Evolutionary conservation across 2,113 vertebrate species (phyloP), one percentile per base, ranked within the genome.

Genomic region (Limnothrissa miodon): DNA sequence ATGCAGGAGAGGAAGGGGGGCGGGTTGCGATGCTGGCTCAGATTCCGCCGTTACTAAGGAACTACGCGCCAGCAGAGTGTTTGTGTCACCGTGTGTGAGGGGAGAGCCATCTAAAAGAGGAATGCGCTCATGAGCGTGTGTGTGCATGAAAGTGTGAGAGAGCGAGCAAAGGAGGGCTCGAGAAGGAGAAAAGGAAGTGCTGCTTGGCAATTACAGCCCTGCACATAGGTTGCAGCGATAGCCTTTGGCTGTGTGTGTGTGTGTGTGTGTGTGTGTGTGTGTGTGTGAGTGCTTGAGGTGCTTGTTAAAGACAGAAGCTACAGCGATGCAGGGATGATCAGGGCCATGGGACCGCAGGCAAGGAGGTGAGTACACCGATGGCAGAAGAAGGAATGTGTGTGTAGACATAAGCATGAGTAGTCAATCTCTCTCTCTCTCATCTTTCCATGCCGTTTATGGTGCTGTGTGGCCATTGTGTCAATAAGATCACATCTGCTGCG

Each of bases 21-120:
- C n/a, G 85, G 78, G 83, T 80, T 78, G 78, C 85, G 89, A 90
- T 88, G 88, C 90, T 92, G 87, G 89, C 85, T 88, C 80, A 11
- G 80, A 84, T 88, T 90, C 90, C 87, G 66, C 91, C 84, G 93
- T 95, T 94, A 92, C 94, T 90, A 94, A 88, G 93, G 91, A 89
- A 82, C 90, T 74, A 84, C 85, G 81, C 85, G 86, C 85, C 84
- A 87, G 84, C 80, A 45, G 84, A 33, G 83, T 79, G 80, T 80
- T 83, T 15, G 78, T 80, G 85, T 80, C 82, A 80, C 85, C 78
- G 45, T 48, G 66, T 74, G 45, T 83, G 66, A 74, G 66, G 29
- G 33, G 66, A 29, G 25, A 25, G 59, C 59, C 7, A 62, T 74
- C 29, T 74, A 13, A 39, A 74, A 13, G 66, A 74, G 29, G 66